Evolutionary conservation across 2,888 invertebrate genomes (phyloP).

Genomic region (Crepidodera aurea): DNA sequence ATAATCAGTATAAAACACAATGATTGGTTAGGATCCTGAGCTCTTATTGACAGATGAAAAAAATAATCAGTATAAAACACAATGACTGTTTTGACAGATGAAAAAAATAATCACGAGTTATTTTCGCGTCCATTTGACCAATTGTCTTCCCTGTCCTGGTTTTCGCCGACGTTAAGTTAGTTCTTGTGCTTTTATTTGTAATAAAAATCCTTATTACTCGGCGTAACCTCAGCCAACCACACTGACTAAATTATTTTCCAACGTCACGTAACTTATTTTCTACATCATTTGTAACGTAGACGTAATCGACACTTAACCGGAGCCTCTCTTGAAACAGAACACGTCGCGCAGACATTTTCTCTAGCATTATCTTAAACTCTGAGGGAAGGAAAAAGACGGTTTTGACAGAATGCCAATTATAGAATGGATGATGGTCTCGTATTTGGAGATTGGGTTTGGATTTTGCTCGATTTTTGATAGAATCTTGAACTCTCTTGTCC

Average conservation of each 20-base stretch:
- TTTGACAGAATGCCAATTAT: conserved; percentile 36
- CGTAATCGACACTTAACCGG: conserved; percentile 42
- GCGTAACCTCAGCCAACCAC: background rate
- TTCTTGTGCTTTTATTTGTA: background rate
- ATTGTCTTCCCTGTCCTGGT: background rate
- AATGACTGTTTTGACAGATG: too few relatives aligned
- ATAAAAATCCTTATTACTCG: conserved; percentile 9
- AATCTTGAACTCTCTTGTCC: conserved; percentile 4
- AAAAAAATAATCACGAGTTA: too few relatives aligned
- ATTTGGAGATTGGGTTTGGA: conserved; percentile 3
- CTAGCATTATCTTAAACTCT: conserved; percentile 32
- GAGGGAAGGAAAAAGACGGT: conserved; percentile 10
- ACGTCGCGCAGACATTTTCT: conserved; percentile 41
- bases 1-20: too few relatives aligned
- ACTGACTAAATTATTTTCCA: conserved; percentile 37
- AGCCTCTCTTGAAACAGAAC: conserved; percentile 35
- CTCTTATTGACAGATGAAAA: too few relatives aligned
- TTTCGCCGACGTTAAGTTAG: background rate
- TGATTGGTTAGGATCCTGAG: too few relatives aligned
- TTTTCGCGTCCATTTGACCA: too few relatives aligned
- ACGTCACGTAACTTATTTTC: conserved; percentile 42
- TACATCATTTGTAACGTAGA: conserved; percentile 39
- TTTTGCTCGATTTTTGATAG: conserved; percentile 11
- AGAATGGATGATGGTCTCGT: conserved; percentile 23
- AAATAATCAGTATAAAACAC: too few relatives aligned